These are phyloP conservation scores for Lordiphosa clarofinis DNA, from an alignment of 1,140 invertebrate genomes.

Conservation along the genomic window DNA sequence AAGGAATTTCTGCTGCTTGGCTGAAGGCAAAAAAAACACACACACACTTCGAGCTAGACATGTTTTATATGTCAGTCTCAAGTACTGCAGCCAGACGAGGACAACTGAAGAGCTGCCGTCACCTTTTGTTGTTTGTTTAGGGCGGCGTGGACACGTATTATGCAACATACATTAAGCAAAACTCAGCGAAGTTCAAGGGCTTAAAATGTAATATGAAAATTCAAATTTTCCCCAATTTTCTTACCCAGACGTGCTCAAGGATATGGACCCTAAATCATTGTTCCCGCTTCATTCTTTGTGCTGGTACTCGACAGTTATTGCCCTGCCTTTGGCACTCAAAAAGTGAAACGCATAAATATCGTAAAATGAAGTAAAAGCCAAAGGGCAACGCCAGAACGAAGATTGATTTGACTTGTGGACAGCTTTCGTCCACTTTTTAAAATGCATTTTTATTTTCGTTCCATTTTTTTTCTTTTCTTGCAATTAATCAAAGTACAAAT, in stretches of 20 bases:
- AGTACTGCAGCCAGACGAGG: constrained; percentile 60
- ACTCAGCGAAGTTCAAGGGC: no score
- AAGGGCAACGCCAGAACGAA: constrained; percentile 45
- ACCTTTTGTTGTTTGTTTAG: constrained; percentile 19
- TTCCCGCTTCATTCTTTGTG: constrained; percentile 1
- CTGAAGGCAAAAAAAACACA: constrained; percentile 14
- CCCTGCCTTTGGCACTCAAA: constrained; percentile 2
- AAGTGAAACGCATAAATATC: constrained; percentile 3
- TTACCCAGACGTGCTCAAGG: no score
- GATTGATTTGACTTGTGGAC: constrained; percentile 62
- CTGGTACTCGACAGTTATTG: constrained; percentile 4
- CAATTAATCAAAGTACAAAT: constrained; percentile 64
- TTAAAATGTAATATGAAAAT: no score
- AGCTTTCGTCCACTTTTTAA: constrained; percentile 48
- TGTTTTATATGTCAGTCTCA: constrained; percentile 71
- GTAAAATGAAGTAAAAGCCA: background rate
- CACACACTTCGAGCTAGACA: constrained; percentile 59
- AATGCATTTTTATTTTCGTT: constrained; percentile 45
- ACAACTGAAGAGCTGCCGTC: constrained; percentile 24
- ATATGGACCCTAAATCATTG: no score
- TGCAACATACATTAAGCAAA: no score
- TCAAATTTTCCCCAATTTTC: no score
- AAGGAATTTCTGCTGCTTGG: background rate
- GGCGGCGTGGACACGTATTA: background rate
- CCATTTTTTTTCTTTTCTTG: constrained; percentile 7